These are phyloP conservation scores for Leucozona laternaria DNA, from an alignment of 2,888 invertebrate species.

Conservation along the genomic window DNA sequence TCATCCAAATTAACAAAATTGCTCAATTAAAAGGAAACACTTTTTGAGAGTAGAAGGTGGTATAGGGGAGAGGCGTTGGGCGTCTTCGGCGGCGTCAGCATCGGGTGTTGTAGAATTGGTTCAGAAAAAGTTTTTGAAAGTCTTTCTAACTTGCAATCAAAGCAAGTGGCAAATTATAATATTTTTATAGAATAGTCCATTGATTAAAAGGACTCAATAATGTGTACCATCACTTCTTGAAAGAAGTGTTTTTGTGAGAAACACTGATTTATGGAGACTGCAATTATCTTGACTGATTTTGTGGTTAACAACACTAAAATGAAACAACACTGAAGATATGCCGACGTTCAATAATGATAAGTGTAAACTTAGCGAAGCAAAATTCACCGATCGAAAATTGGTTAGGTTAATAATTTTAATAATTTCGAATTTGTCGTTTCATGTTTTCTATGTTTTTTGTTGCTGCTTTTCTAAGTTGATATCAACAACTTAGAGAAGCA, in stretches of 20 bases:
- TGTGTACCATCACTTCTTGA: neutral
- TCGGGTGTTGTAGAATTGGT: neutral
- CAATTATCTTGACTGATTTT: neutral
- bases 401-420: no score
- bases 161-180: conserved; percentile 12
- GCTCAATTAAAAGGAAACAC: conserved; percentile 65
- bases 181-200: neutral
- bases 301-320: no score
- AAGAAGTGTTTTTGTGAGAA: neutral
- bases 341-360: no score
- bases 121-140: conserved; percentile 13
- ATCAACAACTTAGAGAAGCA: no score
- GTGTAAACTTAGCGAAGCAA: no score
- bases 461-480: no score
- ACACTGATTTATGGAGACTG: neutral
- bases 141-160: conserved; percentile 25
- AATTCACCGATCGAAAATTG: no score
- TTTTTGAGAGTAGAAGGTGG: neutral
- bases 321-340: no score
- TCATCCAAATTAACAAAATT: conserved; percentile 68
- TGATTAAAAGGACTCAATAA: neutral
- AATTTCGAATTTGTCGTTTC: no score
- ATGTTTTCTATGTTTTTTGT: no score
- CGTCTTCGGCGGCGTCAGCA: no score
- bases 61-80: neutral